Evolutionary conservation across 2,888 invertebrate genomes (phyloP).

Genomic region (Ophonus ardosiacus): DNA sequence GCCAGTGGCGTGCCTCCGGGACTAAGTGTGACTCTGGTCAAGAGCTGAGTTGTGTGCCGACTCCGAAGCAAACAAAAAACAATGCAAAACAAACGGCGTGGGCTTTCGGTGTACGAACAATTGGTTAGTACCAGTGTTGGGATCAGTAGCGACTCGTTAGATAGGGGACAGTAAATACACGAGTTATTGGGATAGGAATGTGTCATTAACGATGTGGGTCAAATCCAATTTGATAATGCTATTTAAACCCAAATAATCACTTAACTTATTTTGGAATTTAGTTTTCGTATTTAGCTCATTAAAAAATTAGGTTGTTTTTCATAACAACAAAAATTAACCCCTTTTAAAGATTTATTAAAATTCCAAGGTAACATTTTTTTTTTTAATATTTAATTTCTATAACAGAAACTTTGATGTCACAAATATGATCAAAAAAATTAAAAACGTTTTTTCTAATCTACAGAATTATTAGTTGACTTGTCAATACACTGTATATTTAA

Average conservation of each 20-base stretch:
- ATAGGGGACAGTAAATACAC: conserved; percentile 26
- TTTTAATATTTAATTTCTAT: too few relatives aligned
- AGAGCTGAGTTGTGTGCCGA: conserved; percentile 16
- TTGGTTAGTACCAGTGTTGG: neutral
- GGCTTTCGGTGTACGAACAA: conserved; percentile 6
- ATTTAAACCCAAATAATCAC: neutral
- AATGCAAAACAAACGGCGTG: conserved; percentile 37
- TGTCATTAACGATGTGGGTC: conserved; percentile 3
- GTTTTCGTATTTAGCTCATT: neutral
- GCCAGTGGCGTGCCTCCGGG: conserved; percentile 17
- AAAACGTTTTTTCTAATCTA: too few relatives aligned
- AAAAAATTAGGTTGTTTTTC: neutral
- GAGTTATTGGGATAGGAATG: neutral
- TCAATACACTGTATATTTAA: too few relatives aligned
- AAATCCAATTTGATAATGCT: neutral
- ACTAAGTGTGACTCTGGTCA: neutral
- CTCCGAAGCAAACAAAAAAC: conserved; percentile 28
- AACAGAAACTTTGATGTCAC: too few relatives aligned
- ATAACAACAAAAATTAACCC: neutral
- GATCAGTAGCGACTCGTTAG: conserved; percentile 5
- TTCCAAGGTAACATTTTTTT: too few relatives aligned
- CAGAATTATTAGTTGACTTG: too few relatives aligned
- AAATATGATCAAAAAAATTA: too few relatives aligned
- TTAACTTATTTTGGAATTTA: neutral
- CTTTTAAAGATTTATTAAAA: neutral